Evolutionary conservation across 2,797 vertebrate species (phyloP).

Genomic region (Sebastes vulpes): DNA sequence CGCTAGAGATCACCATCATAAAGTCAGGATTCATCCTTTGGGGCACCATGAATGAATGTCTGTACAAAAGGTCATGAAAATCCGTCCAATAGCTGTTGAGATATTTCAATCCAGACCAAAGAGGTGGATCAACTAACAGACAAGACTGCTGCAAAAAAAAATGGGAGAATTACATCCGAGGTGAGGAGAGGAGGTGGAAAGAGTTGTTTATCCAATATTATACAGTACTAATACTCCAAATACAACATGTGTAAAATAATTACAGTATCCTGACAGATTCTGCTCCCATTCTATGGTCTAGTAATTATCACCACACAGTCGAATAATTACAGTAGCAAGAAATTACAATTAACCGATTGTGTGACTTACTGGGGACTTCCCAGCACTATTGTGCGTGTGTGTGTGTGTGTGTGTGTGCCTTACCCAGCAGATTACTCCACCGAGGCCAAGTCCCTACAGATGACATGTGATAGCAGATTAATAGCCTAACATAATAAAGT

Average conservation of each 20-base stretch:
- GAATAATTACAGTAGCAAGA: slow-evolving; percentile 86
- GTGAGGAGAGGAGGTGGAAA: not conserved
- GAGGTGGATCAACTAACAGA: not conserved
- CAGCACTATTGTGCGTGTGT: slow-evolving; percentile 10
- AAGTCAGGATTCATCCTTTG: not conserved
- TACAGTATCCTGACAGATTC: slow-evolving; percentile 72
- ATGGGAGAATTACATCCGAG: not conserved
- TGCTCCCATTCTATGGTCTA: slow-evolving; percentile 77
- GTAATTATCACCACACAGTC: slow-evolving; percentile 85
- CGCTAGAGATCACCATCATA: not conserved
- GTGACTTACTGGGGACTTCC: slow-evolving; percentile 74
- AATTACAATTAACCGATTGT: slow-evolving; percentile 85
- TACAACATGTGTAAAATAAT: slow-evolving; percentile 72
- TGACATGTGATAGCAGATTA: slow-evolving; percentile 75
- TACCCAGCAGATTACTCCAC: slow-evolving; percentile 68
- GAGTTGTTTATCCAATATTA: slow-evolving; percentile 39
- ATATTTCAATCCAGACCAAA: not conserved
- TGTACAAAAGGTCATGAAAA: not conserved
- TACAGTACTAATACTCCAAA: slow-evolving; percentile 40
- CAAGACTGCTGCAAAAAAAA: not conserved
- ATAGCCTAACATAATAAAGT: slow-evolving; percentile 69
- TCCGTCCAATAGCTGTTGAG: not conserved
- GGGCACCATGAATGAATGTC: not conserved
- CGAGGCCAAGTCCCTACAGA: slow-evolving; percentile 74
- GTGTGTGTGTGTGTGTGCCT: slow-evolving; percentile 19